Evolutionary conservation across 2,797 vertebrate species (phyloP).

Genomic region (Tapera naevia): DNA sequence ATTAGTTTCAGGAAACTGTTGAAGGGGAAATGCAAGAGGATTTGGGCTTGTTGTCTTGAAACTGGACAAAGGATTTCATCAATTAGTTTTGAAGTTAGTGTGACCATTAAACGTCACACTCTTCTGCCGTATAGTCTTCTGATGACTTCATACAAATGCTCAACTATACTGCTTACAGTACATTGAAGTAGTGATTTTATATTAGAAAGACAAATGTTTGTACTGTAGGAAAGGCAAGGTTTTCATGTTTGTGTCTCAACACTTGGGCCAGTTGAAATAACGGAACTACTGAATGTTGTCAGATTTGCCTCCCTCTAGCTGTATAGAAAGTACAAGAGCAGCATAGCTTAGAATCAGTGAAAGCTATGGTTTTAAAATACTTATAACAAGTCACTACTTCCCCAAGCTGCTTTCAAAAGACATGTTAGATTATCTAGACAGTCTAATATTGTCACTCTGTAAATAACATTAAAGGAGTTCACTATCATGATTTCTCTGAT

Average conservation of each 20-base stretch:
- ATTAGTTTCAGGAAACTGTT: not conserved
- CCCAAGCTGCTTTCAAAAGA: not conserved
- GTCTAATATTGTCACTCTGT: not conserved
- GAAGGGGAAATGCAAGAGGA: not conserved
- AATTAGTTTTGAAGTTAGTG: not conserved
- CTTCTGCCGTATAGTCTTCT: not conserved
- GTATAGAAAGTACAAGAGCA: not conserved
- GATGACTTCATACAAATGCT: not conserved
- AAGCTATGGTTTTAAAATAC: not conserved
- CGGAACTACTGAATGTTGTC: not conserved
- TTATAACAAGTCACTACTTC: not conserved
- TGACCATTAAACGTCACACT: not conserved
- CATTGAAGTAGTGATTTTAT: not conserved
- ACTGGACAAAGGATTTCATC: not conserved
- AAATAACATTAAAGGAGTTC: not conserved
- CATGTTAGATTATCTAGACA: not conserved
- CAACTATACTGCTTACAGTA: not conserved
- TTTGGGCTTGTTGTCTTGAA: not conserved
- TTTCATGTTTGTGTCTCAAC: not conserved
- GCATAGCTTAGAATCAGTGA: not conserved
- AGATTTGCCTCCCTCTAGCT: not conserved
- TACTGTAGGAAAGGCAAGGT: not conserved
- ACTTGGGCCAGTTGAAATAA: not conserved
- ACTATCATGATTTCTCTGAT: not conserved
- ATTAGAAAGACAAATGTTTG: not conserved